Conservation (phyloP, 35 echinoderm and acorn worm species). For the Apostichopus japonicus region DNA sequence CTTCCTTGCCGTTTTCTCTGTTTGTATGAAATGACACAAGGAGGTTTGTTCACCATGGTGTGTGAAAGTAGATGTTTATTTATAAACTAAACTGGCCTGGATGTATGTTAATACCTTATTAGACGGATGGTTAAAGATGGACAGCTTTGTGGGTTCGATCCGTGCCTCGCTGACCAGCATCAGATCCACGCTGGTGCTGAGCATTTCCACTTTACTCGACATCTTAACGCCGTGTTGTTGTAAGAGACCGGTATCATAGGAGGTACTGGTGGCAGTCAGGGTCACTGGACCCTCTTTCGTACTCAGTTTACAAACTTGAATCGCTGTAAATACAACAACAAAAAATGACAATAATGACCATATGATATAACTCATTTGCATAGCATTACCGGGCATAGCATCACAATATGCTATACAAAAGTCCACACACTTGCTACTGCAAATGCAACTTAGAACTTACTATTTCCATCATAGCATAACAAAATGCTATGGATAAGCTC, state of each 20-base stretch:
- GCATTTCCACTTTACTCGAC: slow-evolving; percentile 7
- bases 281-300: slow-evolving; percentile 68
- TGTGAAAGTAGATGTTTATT: too few species aligned
- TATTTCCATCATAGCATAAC: too few species aligned
- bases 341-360: not conserved
- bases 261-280: slow-evolving; percentile 65
- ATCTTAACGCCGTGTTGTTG: slow-evolving; percentile 65
- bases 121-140: slow-evolving; percentile 99
- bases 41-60: too few species aligned
- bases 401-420: too few species aligned
- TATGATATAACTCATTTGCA: not conserved
- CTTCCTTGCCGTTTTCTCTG: too few species aligned
- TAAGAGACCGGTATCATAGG: slow-evolving; percentile 70
- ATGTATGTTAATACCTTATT: slow-evolving; percentile 68
- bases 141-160: slow-evolving; percentile 75
- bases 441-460: too few species aligned
- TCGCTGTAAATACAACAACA: slow-evolving; percentile 36
- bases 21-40: too few species aligned
- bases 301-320: slow-evolving; percentile 59
- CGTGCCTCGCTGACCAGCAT: slow-evolving; percentile 73
- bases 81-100: too few species aligned
- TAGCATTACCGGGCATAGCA: too few species aligned
- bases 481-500: too few species aligned
- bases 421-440: too few species aligned
- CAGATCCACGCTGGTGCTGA: slow-evolving; percentile 75